A percentile compares a stretch with the other conserved stretches of the same genome.
These are phyloP conservation scores for Drosophila gunungcola DNA, from an alignment of 1,140 invertebrate species.

Conservation along the genomic window DNA sequence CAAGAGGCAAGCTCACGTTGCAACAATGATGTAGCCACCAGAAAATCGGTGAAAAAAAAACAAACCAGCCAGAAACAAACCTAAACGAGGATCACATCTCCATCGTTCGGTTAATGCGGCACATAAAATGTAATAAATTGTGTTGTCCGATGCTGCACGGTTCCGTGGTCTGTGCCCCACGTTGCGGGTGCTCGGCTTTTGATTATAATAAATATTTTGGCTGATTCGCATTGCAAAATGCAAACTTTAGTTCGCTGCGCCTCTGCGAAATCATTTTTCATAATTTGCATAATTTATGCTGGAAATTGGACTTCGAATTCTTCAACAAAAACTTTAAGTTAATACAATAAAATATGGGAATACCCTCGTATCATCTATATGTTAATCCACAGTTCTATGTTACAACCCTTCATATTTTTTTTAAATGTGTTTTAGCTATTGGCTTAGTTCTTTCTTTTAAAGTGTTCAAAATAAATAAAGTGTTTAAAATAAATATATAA, in stretches of 20 bases:
- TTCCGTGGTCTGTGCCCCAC: slow-evolving; percentile 13
- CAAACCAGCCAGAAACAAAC: slow-evolving; percentile 19
- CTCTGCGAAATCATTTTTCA: slow-evolving; percentile 52
- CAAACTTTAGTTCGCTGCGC: slow-evolving; percentile 15
- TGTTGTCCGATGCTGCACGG: slow-evolving; percentile 62
- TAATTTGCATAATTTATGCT: slow-evolving; percentile 55
- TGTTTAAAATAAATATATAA: too few relatives aligned
- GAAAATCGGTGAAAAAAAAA: slow-evolving; percentile 20
- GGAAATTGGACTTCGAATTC: slow-evolving; percentile 23
- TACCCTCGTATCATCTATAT: neutral
- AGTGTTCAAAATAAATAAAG: too few relatives aligned
- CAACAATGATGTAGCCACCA: slow-evolving; percentile 33
- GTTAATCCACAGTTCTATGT: neutral
- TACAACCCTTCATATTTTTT: too few relatives aligned
- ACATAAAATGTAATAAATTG: slow-evolving; percentile 80
- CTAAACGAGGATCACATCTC: slow-evolving; percentile 73
- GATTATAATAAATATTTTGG: slow-evolving; percentile 80
- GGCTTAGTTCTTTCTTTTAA: too few relatives aligned
- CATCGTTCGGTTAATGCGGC: slow-evolving; percentile 70
- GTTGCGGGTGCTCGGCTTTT: slow-evolving; percentile 69
- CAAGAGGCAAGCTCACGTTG: slow-evolving; percentile 51
- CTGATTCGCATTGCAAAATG: slow-evolving; percentile 68
- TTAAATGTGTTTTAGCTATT: too few relatives aligned
- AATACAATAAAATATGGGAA: neutral
- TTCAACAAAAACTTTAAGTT: neutral